phyloP scores from a whole-genome alignment of 2,797 vertebrate genomes.

The Aldrovandia affinis region DNA sequence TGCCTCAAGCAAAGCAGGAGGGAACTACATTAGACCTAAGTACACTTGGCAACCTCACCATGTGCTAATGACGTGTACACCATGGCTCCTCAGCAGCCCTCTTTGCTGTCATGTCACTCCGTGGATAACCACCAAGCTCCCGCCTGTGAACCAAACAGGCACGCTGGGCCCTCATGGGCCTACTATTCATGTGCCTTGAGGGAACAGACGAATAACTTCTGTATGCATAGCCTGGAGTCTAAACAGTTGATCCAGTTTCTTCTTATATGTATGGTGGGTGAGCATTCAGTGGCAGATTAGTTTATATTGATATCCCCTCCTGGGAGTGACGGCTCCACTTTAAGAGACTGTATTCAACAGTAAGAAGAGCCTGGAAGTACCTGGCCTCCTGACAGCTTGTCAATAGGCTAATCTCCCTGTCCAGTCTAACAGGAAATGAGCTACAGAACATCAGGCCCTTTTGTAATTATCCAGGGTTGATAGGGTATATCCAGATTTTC shows the following conservation, averaged over 20 bases:
- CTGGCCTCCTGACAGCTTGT: constrained; percentile 32
- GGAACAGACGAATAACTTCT: neutral
- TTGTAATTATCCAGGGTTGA: constrained; percentile 10
- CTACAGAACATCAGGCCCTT: neutral
- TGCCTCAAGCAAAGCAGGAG: neutral
- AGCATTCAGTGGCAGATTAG: neutral
- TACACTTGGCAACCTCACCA: neutral
- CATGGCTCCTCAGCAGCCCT: neutral
- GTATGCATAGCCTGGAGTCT: neutral
- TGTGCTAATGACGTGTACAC: neutral
- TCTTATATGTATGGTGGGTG: neutral
- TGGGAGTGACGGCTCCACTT: neutral
- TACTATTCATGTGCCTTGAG: neutral
- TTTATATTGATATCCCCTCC: neutral
- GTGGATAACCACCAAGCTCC: constrained; percentile 12
- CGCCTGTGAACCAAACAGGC: neutral
- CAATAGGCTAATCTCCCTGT: constrained; percentile 28
- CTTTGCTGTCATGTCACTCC: neutral
- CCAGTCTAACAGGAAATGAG: constrained; percentile 29
- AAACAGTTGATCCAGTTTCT: neutral
- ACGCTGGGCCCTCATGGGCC: neutral
- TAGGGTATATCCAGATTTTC: neutral
- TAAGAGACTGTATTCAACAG: constrained; percentile 9
- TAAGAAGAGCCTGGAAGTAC: constrained; percentile 1
- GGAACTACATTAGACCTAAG: neutral